phyloP scores from a whole-genome alignment of 2,113 vertebrate genomes.

The Neolamprologus fasciatus region DNA sequence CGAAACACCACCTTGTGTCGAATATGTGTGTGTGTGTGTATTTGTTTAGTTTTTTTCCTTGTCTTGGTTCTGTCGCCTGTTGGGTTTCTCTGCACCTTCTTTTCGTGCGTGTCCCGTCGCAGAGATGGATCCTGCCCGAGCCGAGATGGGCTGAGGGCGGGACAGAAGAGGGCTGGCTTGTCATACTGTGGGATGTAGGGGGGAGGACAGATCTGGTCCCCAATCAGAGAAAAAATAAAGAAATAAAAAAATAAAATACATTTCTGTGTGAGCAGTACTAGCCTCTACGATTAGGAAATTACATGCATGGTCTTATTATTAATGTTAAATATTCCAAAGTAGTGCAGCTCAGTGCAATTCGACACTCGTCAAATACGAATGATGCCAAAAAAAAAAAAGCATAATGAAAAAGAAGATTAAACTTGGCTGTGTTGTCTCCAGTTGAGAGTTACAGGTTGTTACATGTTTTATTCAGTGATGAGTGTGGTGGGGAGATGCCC shows the following conservation, averaged over 20 bases:
- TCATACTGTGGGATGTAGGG: conserved; percentile 5
- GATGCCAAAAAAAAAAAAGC: background rate
- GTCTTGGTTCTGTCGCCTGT: background rate
- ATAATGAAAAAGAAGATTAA: background rate
- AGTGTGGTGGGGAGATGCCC: background rate
- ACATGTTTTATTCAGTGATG: background rate
- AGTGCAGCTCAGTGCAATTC: background rate
- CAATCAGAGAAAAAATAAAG: background rate
- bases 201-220: background rate
- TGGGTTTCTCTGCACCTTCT: background rate
- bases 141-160: background rate
- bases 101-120: background rate
- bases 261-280: rapidly evolving
- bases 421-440: background rate
- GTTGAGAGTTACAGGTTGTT: background rate
- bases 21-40: background rate
- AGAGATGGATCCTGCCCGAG: background rate
- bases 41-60: background rate
- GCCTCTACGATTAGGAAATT: background rate
- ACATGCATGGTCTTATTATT: background rate
- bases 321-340: background rate
- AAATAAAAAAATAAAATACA: background rate
- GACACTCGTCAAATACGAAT: background rate
- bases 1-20: background rate
- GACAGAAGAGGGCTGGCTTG: conserved; percentile 27